Base-by-base conservation (phyloP, 2,113 vertebrate species). In the Dipodomys spectabilis region DNA sequence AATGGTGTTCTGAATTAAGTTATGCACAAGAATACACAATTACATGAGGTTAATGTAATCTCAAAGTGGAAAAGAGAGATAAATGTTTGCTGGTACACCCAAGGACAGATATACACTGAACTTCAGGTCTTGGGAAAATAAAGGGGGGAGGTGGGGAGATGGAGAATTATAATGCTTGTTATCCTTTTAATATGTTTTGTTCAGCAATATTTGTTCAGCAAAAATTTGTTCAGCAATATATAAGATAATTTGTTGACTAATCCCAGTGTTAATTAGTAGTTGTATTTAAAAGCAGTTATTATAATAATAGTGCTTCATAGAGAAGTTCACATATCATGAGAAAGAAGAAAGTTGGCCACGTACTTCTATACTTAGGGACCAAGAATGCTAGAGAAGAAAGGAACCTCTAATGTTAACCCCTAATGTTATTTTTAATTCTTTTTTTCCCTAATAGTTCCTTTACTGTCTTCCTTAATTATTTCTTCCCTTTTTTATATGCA, bases 401-500 rank as follows among this genome's bases (percentile, higher is more conserved):
- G 1, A 94, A 93, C 2, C 0, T 6, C 27, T 90, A 49, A 1
- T 39, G 22, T 82, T 84, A 35, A 13, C 62, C 39, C 39, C 39
- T 39, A 39, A 39, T 39, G 3, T 39, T 39, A n/a, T 67, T 97
- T 64, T 91, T 72, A 88, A 86, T 74, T 11, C 72, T 45, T 49
- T 45, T 95, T 95, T 82, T 30, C 60, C 60, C 16, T 1, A 78
- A 15, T 81, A 44, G 77, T 86, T 74, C 68, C n/a, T 86, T 94
- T 79, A n/a, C 28, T 32, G n/a, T 27, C 22, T 94, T 90, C n/a
- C 39, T 91, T 93, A 91, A 72, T 95, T 96, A 91, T 95, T n/a
- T 57, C 15, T 57, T 72, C 71, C 1, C 68, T 97, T 92, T 96
- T 27, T 62, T 94, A 39, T 39, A 39, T 13, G 5, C 44, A 91